phyloP scores from a whole-genome alignment of 2,113 vertebrate species.

The Astatoreochromis straeleni region DNA sequence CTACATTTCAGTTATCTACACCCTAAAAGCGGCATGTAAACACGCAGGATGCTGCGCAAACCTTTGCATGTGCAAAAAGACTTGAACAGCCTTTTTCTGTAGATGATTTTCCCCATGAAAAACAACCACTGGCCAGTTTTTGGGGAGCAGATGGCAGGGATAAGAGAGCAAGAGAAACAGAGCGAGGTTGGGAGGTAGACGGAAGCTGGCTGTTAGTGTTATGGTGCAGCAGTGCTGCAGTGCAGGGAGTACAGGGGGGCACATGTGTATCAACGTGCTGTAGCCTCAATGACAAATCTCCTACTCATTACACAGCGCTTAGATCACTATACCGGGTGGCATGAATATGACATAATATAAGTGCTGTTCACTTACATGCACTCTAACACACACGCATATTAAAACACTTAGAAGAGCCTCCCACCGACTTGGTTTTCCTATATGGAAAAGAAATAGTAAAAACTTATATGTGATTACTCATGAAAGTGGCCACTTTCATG shows the following conservation, averaged over 20 bases:
- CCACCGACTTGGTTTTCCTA: not conserved
- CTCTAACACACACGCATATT: not conserved
- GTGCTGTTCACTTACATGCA: not conserved
- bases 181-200: not conserved
- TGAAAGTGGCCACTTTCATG: no score
- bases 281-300: constrained; percentile 47
- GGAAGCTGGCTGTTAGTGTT: constrained; percentile 15
- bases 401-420: not conserved
- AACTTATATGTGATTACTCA: no score
- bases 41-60: not conserved
- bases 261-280: constrained; percentile 61
- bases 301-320: constrained; percentile 29
- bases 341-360: constrained; percentile 35
- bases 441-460: no score
- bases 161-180: not conserved
- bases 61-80: not conserved
- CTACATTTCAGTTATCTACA: not conserved
- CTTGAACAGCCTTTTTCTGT: not conserved
- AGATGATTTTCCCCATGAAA: not conserved
- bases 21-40: not conserved
- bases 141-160: constrained; percentile 36
- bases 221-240: constrained; percentile 59
- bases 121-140: constrained; percentile 14
- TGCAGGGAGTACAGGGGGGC: constrained; percentile 37
- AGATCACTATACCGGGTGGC: constrained; percentile 5